A percentile compares a stretch with the other conserved stretches of the same genome.
phyloP scores from a whole-genome alignment of 2,888 invertebrate genomes.

The Belgica antarctica region DNA sequence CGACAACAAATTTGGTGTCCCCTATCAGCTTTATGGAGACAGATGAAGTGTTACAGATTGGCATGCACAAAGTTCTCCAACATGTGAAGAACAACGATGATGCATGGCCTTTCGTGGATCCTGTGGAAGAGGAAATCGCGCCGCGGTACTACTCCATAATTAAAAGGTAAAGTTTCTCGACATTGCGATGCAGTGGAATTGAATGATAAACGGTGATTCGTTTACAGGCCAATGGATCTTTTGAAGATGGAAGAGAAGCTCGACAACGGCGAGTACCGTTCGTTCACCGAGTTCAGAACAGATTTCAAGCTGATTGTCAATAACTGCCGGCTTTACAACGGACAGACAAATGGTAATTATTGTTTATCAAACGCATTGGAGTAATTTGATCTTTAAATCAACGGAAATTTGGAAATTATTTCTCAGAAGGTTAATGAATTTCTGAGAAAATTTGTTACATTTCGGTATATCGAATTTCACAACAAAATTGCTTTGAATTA shows the following conservation, averaged over 20 bases:
- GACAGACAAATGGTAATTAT: constrained; percentile 79
- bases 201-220: constrained; percentile 26
- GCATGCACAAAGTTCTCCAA: constrained; percentile 89
- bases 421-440: neutral
- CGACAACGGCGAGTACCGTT: constrained; percentile 75
- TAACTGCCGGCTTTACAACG: constrained; percentile 89
- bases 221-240: constrained; percentile 76
- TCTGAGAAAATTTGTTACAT: neutral
- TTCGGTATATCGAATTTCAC: neutral
- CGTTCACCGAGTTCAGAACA: constrained; percentile 75
- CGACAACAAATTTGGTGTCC: constrained; percentile 45
- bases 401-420: neutral
- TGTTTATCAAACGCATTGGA: constrained; percentile 7
- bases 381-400: constrained; percentile 1
- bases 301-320: constrained; percentile 91
- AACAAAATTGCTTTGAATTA: constrained; percentile 36
- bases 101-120: constrained; percentile 92
- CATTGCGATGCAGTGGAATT: too few relatives aligned
- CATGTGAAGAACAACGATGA: constrained; percentile 84
- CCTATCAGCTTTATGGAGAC: constrained; percentile 70
- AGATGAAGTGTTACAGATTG: constrained; percentile 72
- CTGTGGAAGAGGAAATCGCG: constrained; percentile 89
- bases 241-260: constrained; percentile 83
- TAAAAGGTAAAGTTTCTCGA: constrained; percentile 59
- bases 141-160: constrained; percentile 78